Conservation (phyloP, 2,888 invertebrate genomes). For the Epiblema foenella region DNA sequence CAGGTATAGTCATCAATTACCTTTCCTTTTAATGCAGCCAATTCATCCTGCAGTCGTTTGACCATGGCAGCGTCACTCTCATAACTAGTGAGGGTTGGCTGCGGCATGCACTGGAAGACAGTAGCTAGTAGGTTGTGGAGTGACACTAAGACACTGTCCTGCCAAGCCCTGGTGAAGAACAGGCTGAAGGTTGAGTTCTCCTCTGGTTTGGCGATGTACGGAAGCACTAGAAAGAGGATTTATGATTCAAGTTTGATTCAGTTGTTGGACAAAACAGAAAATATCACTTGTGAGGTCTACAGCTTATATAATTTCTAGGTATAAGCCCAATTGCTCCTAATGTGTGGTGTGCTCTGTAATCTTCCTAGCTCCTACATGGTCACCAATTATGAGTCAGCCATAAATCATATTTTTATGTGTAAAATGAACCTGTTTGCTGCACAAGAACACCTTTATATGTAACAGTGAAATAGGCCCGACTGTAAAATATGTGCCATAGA, state of each 20-base stretch:
- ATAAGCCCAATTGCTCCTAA: too few relatives aligned
- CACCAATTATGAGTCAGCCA: background rate
- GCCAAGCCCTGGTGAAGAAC: slow-evolving; percentile 97
- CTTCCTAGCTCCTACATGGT: background rate
- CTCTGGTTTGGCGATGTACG: slow-evolving; percentile 96
- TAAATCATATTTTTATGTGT: too few relatives aligned
- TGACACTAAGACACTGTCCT: slow-evolving; percentile 95
- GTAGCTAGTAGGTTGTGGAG: slow-evolving; percentile 97
- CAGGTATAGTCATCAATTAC: slow-evolving; percentile 52
- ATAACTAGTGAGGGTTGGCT: slow-evolving; percentile 93
- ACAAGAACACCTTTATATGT: background rate
- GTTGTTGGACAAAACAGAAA: too few relatives aligned
- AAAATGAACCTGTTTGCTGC: too few relatives aligned
- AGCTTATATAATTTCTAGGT: too few relatives aligned
- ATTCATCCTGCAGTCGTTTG: slow-evolving; percentile 93
- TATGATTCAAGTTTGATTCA: background rate
- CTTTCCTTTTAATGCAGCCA: slow-evolving; percentile 86
- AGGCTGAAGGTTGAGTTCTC: slow-evolving; percentile 94
- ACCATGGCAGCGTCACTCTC: slow-evolving; percentile 94
- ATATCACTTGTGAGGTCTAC: too few relatives aligned
- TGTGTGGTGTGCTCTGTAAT: background rate
- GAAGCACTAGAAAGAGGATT: slow-evolving; percentile 88
- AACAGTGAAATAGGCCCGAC: too few relatives aligned
- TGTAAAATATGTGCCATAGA: too few relatives aligned
- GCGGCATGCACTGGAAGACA: slow-evolving; percentile 94